Base-by-base conservation (phyloP, 1,140 invertebrate genomes). In the Drosophila bifasciata region DNA sequence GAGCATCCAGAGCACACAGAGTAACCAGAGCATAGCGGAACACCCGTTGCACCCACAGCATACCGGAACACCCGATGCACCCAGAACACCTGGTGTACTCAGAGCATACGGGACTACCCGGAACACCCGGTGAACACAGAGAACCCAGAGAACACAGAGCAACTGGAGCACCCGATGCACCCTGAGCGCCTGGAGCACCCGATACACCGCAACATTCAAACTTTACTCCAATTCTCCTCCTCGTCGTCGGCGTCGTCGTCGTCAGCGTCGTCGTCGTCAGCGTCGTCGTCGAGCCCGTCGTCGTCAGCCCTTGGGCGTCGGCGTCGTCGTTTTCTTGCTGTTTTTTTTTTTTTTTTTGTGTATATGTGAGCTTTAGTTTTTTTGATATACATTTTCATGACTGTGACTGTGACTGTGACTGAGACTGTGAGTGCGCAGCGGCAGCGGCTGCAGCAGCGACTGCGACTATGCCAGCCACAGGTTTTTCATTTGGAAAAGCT, bases 171-270 rank as follows among this genome's bases (percentile, higher is more conserved):
- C n/a, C n/a, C n/a, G n/a, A n/a, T n/a, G n/a, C n/a, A n/a, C n/a
- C n/a, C n/a, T n/a, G n/a, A n/a, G n/a, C n/a, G n/a, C n/a, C n/a
- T n/a, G n/a, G n/a, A n/a, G n/a, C n/a, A n/a, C n/a, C n/a, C n/a
- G n/a, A n/a, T n/a, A n/a, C n/a, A n/a, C n/a, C n/a, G n/a, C 52
- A 21, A 21, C 59, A 73, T 40, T 56, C 50, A 52, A 58, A 57
- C 60, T 70, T 59, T 88, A 80, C 74, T 88, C 83, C 75, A 88
- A 79, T 88, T 88, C 83, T 83, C 78, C 67, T 55, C 66, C 15
- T 79, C 75, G 71, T 55, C 62, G 58, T 58, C 3, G 62, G 80
- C 81, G 81, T 85, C 80, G 80, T 53, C 78, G 78, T 52, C 61
- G 60, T 50, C 59, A 56, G 80, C 81, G 81, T 85, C 80, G 80